Conservation (phyloP, 2,797 vertebrate species). For the Hirundo rustica region DNA sequence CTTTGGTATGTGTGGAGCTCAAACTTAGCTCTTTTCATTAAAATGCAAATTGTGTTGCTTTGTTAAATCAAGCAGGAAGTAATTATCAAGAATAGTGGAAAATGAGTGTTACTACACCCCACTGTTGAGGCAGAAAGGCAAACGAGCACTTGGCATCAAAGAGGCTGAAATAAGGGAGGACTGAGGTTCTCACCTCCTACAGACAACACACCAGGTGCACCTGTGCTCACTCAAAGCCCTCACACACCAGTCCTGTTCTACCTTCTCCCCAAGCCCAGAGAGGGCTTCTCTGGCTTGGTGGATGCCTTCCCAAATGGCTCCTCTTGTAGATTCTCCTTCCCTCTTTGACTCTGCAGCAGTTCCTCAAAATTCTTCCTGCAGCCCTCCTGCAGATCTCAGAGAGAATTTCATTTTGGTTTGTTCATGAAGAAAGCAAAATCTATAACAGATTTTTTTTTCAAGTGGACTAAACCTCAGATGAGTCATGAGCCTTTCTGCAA, state of each 20-base stretch:
- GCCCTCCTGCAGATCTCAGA: background rate
- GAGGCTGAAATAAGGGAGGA: background rate
- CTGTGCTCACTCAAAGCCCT: background rate
- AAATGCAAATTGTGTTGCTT: background rate
- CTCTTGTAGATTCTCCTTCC: background rate
- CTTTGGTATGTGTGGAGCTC: background rate
- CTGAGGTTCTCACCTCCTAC: background rate
- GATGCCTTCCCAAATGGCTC: background rate
- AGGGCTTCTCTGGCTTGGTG: background rate
- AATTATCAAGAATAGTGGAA: rapidly evolving
- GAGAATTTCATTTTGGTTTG: background rate
- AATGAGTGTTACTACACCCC: background rate
- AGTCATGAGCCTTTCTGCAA: background rate
- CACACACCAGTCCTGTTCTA: rapidly evolving
- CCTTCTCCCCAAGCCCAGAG: background rate
- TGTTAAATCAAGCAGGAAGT: background rate
- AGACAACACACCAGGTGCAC: rapidly evolving
- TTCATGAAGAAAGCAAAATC: background rate
- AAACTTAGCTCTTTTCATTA: background rate
- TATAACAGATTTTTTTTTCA: background rate
- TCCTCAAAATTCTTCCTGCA: background rate
- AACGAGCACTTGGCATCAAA: background rate
- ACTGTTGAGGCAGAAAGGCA: background rate
- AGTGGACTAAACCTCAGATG: background rate
- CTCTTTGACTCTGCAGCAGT: background rate